Evolutionary conservation across 2,797 vertebrate species (phyloP).

Genomic region (Cottoperca gobio): DNA sequence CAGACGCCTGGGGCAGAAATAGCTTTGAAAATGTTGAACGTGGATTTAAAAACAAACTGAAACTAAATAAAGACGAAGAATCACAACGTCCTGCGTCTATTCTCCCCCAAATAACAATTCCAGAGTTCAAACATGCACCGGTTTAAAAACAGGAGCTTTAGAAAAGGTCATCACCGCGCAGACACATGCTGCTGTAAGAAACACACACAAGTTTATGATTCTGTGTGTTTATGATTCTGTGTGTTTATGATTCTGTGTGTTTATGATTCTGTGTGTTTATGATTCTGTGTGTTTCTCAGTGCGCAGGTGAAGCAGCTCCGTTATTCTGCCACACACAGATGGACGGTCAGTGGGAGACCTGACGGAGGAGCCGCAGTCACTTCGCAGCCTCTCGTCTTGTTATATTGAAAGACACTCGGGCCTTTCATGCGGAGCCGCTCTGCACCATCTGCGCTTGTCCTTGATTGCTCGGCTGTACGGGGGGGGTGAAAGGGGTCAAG

Average conservation of each 20-base stretch:
- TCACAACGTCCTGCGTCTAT: not conserved
- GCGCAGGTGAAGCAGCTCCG: not conserved
- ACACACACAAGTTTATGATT: too few relatives aligned
- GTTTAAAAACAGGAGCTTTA: not conserved
- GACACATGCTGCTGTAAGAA: too few relatives aligned
- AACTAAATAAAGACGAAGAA: not conserved
- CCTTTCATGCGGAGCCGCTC: conserved; percentile 32
- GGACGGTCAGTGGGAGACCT: conserved; percentile 75
- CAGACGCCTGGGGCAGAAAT: not conserved
- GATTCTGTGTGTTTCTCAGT: too few relatives aligned
- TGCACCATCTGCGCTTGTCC: conserved; percentile 68
- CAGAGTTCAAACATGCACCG: too few relatives aligned
- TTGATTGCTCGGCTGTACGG: conserved; percentile 45
- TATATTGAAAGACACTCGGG: conserved; percentile 9
- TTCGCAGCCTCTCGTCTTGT: conserved; percentile 41
- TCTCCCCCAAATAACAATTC: too few relatives aligned
- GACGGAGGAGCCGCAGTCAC: conserved; percentile 43
- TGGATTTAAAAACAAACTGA: not conserved
- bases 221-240: too few relatives aligned
- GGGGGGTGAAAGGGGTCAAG: conserved; percentile 60
- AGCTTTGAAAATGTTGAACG: not conserved
- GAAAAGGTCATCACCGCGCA: not conserved
- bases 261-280: too few relatives aligned
- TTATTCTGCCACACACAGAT: conserved; percentile 67
- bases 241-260: too few relatives aligned